Evolutionary conservation across 2,113 vertebrate species (phyloP).

Genomic region (Micronycteris hirsuta): DNA sequence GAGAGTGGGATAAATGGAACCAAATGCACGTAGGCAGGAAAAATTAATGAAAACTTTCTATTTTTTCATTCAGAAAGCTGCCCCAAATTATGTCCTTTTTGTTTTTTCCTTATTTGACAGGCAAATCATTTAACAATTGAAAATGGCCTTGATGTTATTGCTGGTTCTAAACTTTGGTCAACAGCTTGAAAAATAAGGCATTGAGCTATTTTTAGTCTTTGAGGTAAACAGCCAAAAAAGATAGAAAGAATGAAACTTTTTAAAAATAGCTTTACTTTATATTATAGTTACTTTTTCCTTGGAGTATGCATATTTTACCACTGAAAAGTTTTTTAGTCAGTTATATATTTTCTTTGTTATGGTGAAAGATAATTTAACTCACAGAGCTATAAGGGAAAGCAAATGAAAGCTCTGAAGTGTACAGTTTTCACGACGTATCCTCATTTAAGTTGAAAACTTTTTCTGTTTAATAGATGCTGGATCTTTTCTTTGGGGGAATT

Average conservation of each 20-base stretch:
- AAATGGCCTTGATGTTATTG: not conserved
- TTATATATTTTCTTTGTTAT: not conserved
- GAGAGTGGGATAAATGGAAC: not conserved
- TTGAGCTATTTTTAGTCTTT: conserved; percentile 19
- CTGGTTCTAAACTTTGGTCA: conserved; percentile 13
- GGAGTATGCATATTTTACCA: not conserved
- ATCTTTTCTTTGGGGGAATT: not conserved
- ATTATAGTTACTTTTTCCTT: not conserved
- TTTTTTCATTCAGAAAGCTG: conserved; percentile 43
- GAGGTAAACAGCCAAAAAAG: not conserved
- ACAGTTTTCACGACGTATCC: not conserved
- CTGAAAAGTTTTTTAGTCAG: not conserved
- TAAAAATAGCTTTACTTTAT: not conserved
- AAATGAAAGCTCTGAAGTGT: not conserved
- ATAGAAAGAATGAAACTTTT: not conserved
- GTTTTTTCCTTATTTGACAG: not conserved
- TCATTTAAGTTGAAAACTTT: not conserved
- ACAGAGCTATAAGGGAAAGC: not conserved
- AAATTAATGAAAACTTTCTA: not conserved
- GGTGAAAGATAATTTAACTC: not conserved
- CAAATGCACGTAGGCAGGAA: not conserved
- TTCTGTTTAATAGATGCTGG: not conserved
- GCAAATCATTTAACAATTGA: conserved; percentile 9
- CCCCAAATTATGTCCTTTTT: not conserved
- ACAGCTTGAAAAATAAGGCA: not conserved